Evolutionary conservation across 2,888 invertebrate species (phyloP), one percentile per base, ranked within the genome.

Genomic region (Clanis bilineata): DNA sequence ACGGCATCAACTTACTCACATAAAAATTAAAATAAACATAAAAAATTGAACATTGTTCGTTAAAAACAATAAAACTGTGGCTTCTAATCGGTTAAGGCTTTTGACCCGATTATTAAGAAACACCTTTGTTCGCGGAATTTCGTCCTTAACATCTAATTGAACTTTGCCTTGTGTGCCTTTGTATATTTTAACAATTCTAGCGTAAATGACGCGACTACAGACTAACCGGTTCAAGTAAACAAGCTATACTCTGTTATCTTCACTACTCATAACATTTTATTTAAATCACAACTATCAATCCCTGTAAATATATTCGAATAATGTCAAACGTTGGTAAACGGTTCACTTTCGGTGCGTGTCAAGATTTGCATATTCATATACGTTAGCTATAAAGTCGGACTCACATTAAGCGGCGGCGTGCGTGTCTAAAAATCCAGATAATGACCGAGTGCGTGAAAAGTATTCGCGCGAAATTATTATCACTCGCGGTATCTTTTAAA

Each of bases 301-400:
- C 18, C 28, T 5, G 51, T 51, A 51, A 51, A 51, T 51, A 32
- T 18, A 28, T 51, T 51, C 18, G 51, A 28, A 51, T 51, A 47
- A 47, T 51, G 28, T 51, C 51, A 51, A 32, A 32, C 51, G 47
- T 47, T 15, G 18, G 28, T 28, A 23, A n/a, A 51, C 51, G 28
- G 51, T 18, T 51, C 51, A 32, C 51, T 51, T 51, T 51, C 51
- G 51, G 32, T 32, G 28, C 51, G 51, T 51, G 51, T 51, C 28
- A 18, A 32, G 12, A 51, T 51, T 51, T 51, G 10, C 51, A 51
- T 51, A 51, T 51, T 51, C 51, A 51, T 51, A 28, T 32, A 18
- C 15, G 51, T 51, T 18, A 51, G 32, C 32, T 32, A 9, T 9
- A 18, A 32, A 51, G 10, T 51, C 18, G 51, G 28, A 51, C 51